Evolutionary conservation across 1,140 invertebrate species (phyloP).

Genomic region (Drosophila leontia): DNA sequence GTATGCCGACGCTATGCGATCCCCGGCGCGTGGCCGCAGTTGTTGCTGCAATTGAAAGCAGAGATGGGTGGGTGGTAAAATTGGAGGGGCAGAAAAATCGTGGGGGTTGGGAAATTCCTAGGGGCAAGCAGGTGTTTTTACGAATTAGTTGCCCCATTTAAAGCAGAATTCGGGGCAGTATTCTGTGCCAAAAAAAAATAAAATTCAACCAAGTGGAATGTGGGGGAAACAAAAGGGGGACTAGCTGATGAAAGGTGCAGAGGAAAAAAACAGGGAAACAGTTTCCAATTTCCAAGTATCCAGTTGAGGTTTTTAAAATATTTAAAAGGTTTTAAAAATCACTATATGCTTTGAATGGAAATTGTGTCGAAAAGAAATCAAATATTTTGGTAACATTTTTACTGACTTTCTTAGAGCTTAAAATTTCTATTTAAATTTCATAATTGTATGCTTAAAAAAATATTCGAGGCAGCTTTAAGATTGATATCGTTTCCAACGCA

Average conservation of each 20-base stretch:
- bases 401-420: too few species aligned
- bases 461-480: too few species aligned
- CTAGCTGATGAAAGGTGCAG: slow-evolving; percentile 5
- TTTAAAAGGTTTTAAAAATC: too few species aligned
- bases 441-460: too few species aligned
- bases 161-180: slow-evolving; percentile 12
- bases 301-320: too few species aligned
- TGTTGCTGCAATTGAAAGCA: slow-evolving; percentile 19
- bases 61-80: slow-evolving; percentile 2
- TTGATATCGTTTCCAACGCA: too few species aligned
- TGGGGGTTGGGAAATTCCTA: neutral
- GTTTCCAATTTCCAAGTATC: neutral
- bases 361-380: too few species aligned
- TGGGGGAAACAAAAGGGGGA: slow-evolving; percentile 3
- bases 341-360: neutral
- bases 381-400: too few species aligned
- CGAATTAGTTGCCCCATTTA: slow-evolving; percentile 49
- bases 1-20: slow-evolving; percentile 7
- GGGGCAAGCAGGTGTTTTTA: slow-evolving; percentile 27
- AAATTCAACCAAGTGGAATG: slow-evolving; percentile 22
- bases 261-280: neutral
- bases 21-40: neutral
- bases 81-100: neutral
- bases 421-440: too few species aligned
- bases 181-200: slow-evolving; percentile 44